Evolutionary conservation across 2,888 invertebrate species (phyloP), one percentile per base, ranked within the genome.

Genomic region (Chloroclystis v-ata): DNA sequence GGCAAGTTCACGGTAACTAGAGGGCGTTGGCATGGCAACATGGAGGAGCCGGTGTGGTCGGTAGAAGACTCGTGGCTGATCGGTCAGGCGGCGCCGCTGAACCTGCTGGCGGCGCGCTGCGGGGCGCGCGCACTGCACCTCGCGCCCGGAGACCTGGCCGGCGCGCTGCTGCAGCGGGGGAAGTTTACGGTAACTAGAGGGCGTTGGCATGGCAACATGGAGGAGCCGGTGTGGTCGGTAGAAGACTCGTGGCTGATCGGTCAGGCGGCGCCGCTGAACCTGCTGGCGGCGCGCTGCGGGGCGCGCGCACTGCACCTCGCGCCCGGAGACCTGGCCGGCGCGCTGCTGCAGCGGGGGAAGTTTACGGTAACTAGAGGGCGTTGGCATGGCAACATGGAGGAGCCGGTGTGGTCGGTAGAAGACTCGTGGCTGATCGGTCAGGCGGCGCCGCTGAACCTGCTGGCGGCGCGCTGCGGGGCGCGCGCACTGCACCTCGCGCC

Each of bases 301-400:
- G 68, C 61, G 0, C 63, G 60, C 5, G 60, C 67, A 0, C 49
- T 75, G 25, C 82, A 84, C 24, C 58, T 76, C 0, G 65, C 75
- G 0, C 66, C 78, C 1, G 83, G 73, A 0, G 80, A 82, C 29
- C 32, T 82, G n/a, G 66, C 80, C 5, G 57, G 70, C 1, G 82
- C 83, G 0, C 38, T 85, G 49, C 52, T 86, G 39, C 64, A 70
- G 2, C 63, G 82, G 1, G 79, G 82, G 3, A 73, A 37, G 26
- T 49, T 46, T 6, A 49, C 43, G 35, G 47, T 41, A 37, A 45
- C 37, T 33, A 5, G n/a, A n/a, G n/a, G n/a, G n/a, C n/a, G n/a
- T n/a, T n/a, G n/a, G n/a, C n/a, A n/a, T n/a, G n/a, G n/a, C n/a
- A n/a, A 0, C 4, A 9, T 10, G 11, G 7, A 29, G 29, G 12